phyloP scores from a whole-genome alignment of 2,888 invertebrate genomes.

The Lycocerus yunnanus region DNA sequence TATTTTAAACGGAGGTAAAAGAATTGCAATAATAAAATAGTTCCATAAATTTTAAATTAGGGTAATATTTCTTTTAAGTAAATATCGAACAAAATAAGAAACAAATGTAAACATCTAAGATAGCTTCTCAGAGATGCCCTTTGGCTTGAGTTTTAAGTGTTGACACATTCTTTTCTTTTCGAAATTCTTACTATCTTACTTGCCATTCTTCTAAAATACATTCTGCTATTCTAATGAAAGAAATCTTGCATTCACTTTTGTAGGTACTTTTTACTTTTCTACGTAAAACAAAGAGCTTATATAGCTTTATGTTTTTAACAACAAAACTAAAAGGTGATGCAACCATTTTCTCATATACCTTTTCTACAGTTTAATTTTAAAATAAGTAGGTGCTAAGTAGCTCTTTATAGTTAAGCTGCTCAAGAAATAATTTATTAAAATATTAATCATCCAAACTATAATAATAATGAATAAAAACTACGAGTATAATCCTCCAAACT shows the following conservation, averaged over 20 bases:
- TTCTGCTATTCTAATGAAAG: slow-evolving; percentile 10
- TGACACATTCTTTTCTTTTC: slow-evolving; percentile 19
- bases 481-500: not conserved
- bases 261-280: slow-evolving; percentile 12
- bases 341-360: not conserved
- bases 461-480: not conserved
- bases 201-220: slow-evolving; percentile 15
- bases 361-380: not conserved
- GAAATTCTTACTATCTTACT: slow-evolving; percentile 19
- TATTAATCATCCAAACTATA: not conserved
- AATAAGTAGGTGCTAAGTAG: not conserved
- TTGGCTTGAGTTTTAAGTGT: slow-evolving; percentile 21
- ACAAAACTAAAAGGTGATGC: not conserved
- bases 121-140: slow-evolving; percentile 20
- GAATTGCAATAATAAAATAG: not conserved
- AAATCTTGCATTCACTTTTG: slow-evolving; percentile 11
- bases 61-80: slow-evolving; percentile 9
- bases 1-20: not conserved
- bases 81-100: slow-evolving; percentile 22
- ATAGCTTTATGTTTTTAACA: not conserved
- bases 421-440: not conserved
- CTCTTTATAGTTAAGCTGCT: not conserved
- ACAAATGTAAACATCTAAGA: slow-evolving; percentile 24
- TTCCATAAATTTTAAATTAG: slow-evolving; percentile 16
- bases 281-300: not conserved